These are phyloP conservation scores for Sebastes aleutianus DNA, from an alignment of 2,797 vertebrate genomes.

Conservation along the genomic window DNA sequence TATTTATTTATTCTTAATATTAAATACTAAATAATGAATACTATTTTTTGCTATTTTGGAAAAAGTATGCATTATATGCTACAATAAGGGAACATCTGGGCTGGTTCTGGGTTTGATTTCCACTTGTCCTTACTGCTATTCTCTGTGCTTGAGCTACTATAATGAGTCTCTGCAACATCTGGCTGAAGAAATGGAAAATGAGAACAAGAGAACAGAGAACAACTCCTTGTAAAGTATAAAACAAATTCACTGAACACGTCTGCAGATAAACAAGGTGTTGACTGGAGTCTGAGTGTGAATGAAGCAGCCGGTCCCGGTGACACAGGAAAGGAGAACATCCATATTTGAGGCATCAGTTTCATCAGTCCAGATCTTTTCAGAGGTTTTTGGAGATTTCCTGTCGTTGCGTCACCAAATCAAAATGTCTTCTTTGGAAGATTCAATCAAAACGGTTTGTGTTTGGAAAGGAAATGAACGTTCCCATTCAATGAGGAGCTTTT, in stretches of 20 bases:
- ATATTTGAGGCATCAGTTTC: neutral
- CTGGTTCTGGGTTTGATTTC: neutral
- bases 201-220: neutral
- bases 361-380: neutral
- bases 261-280: neutral
- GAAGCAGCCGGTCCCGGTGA: neutral
- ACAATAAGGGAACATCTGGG: neutral
- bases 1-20: too few species aligned
- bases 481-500: neutral
- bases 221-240: neutral
- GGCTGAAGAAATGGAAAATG: neutral
- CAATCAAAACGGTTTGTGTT: neutral
- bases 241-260: neutral
- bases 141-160: neutral
- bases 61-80: neutral
- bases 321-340: neutral
- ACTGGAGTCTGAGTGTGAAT: neutral
- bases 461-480: neutral
- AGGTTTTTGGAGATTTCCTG: slow-evolving; percentile 13
- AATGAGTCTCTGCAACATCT: slow-evolving; percentile 1
- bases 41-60: neutral
- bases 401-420: neutral
- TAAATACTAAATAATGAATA: too few species aligned
- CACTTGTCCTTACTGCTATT: neutral
- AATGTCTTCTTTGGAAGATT: neutral